phyloP scores from a whole-genome alignment of 2,113 vertebrate species.

The Elachura formosa region DNA sequence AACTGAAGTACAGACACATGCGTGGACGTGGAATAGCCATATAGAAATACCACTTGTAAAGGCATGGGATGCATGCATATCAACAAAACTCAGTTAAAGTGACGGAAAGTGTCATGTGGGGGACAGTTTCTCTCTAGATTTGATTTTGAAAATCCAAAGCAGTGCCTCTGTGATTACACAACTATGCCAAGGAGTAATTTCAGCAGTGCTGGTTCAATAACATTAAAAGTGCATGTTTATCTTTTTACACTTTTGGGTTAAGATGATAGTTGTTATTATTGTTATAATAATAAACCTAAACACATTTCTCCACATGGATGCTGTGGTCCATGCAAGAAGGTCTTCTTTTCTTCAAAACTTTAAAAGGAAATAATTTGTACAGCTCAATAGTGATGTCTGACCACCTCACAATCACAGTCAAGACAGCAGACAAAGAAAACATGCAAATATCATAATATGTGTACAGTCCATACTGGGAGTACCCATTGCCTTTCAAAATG shows the following conservation, averaged over 20 bases:
- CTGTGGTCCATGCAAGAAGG: not conserved
- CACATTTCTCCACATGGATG: not conserved
- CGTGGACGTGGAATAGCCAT: constrained; percentile 54
- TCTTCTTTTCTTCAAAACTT: not conserved
- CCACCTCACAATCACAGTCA: not conserved
- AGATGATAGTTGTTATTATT: not conserved
- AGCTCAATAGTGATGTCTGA: not conserved
- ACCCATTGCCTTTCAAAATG: not conserved
- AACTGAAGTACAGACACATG: constrained; percentile 36
- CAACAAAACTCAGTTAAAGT: constrained; percentile 1
- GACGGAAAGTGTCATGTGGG: not conserved
- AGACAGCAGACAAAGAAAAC: not conserved
- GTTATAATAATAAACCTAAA: not conserved
- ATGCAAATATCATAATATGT: not conserved
- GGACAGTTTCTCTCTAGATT: constrained; percentile 10
- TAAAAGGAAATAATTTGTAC: not conserved
- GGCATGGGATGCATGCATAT: constrained; percentile 51
- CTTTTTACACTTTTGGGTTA: not conserved
- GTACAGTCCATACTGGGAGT: not conserved
- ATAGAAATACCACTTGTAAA: constrained; percentile 41
- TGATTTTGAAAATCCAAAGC: constrained; percentile 60
- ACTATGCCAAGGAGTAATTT: constrained; percentile 68
- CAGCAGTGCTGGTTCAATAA: constrained; percentile 47
- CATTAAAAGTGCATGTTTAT: constrained; percentile 45
- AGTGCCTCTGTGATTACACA: constrained; percentile 61